Evolutionary conservation across 2,113 vertebrate species (phyloP).

Genomic region (Phyllostomus hastatus): DNA sequence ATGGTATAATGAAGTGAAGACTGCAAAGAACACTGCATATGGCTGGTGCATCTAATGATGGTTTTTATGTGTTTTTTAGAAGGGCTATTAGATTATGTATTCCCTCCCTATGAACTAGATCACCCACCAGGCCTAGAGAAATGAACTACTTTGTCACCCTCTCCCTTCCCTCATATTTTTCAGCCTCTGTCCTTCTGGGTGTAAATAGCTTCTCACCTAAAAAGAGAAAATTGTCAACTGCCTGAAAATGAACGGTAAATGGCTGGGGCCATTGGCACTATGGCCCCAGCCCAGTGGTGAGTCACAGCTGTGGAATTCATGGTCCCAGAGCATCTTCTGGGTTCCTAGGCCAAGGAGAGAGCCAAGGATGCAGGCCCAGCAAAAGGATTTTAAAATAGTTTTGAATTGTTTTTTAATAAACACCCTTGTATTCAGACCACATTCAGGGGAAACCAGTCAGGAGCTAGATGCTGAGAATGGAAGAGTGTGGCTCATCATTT

Average conservation of each 20-base stretch:
- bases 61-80: not conserved
- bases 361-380: not conserved
- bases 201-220: constrained; percentile 18
- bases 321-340: not conserved
- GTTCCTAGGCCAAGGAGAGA: not conserved
- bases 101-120: not conserved
- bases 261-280: not conserved
- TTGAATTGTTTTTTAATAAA: not conserved
- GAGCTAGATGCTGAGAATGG: not conserved
- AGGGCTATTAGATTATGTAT: not conserved
- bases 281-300: not conserved
- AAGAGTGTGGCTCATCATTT: not conserved
- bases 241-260: not conserved
- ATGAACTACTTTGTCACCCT: not conserved
- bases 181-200: not conserved
- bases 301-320: not conserved
- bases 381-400: not conserved
- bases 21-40: not conserved
- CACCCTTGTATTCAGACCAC: not conserved
- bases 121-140: not conserved
- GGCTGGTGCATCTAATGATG: constrained; percentile 29
- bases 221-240: not conserved
- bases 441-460: not conserved
- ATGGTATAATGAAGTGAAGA: constrained; percentile 17
- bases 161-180: not conserved